A percentile compares a stretch with the other conserved stretches of the same genome.
These are phyloP conservation scores for Grammomys surdaster DNA, from an alignment of 2,113 vertebrate genomes.

Conservation along the genomic window DNA sequence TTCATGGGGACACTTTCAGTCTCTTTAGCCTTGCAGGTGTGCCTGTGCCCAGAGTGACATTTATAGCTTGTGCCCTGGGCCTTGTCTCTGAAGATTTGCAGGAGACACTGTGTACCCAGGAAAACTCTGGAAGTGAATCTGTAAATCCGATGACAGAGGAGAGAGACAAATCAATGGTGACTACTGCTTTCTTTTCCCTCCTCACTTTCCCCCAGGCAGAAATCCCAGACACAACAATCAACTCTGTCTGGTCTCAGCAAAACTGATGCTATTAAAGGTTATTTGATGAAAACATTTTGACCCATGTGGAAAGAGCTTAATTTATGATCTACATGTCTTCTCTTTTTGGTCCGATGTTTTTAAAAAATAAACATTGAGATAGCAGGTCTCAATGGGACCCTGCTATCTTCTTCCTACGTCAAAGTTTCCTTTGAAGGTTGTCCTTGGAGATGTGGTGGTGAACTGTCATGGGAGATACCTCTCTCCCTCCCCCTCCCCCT, in stretches of 20 bases:
- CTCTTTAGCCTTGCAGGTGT: constrained; percentile 40
- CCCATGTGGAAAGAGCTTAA: not conserved
- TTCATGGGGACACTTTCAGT: rapidly evolving
- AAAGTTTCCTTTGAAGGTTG: not conserved
- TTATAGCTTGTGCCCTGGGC: constrained; percentile 61
- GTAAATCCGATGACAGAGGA: constrained; percentile 82
- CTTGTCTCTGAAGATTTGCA: constrained; percentile 59
- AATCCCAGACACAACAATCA: constrained; percentile 83
- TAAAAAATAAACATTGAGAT: not conserved
- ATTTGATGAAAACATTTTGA: constrained; percentile 69
- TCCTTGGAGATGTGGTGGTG: not conserved
- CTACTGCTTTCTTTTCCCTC: constrained; percentile 72
- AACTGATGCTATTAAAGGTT: constrained; percentile 72
- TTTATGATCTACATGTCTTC: constrained; percentile 49
- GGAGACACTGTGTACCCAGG: constrained; percentile 56
- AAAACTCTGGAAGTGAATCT: constrained; percentile 76
- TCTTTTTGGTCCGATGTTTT: constrained; percentile 8
- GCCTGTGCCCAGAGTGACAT: constrained; percentile 45
- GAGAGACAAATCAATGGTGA: constrained; percentile 79
- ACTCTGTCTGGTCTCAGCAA: constrained; percentile 78
- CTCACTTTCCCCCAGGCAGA: constrained; percentile 75
- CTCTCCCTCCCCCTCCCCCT: not conserved
- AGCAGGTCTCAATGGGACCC: not conserved
- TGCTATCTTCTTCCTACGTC: not conserved
- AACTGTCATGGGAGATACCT: too few relatives aligned